Conservation (phyloP, 2,888 invertebrate genomes). For the Helicoverpa assulta region DNA sequence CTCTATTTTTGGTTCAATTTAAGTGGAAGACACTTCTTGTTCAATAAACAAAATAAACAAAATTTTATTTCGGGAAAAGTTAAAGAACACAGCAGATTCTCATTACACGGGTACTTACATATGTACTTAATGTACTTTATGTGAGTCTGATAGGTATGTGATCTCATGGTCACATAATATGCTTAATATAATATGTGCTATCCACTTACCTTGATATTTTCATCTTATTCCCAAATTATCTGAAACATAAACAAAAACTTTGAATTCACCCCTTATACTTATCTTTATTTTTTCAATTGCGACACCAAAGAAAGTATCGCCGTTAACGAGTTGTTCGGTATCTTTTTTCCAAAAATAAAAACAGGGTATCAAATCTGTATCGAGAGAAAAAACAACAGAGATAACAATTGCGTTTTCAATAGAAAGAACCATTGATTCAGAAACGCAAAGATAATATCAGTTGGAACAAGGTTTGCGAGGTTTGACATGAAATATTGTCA, state of each 20-base stretch:
- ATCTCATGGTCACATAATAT: no score
- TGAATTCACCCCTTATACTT: no score
- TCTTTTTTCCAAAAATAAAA: slow-evolving; percentile 2
- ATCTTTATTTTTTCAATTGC: no score
- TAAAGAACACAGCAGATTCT: no score
- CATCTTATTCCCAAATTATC: no score
- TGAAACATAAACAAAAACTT: no score
- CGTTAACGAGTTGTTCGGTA: no score
- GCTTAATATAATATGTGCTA: no score
- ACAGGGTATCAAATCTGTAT: slow-evolving; percentile 11
- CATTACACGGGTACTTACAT: no score
- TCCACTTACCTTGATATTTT: no score
- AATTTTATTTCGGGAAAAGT: neutral
- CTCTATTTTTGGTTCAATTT: neutral
- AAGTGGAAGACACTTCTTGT: neutral
- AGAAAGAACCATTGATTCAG: slow-evolving; percentile 50
- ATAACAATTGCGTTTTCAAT: slow-evolving; percentile 42
- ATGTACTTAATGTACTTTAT: no score
- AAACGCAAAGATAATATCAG: slow-evolving; percentile 51
- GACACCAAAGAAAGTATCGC: neutral
- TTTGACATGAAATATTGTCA: slow-evolving; percentile 62
- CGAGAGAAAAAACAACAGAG: slow-evolving; percentile 16
- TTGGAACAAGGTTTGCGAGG: slow-evolving; percentile 52
- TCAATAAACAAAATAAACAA: neutral
- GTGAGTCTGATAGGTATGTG: no score